Conservation (phyloP, 2,888 invertebrate genomes). For the Endomychus coccineus region DNA sequence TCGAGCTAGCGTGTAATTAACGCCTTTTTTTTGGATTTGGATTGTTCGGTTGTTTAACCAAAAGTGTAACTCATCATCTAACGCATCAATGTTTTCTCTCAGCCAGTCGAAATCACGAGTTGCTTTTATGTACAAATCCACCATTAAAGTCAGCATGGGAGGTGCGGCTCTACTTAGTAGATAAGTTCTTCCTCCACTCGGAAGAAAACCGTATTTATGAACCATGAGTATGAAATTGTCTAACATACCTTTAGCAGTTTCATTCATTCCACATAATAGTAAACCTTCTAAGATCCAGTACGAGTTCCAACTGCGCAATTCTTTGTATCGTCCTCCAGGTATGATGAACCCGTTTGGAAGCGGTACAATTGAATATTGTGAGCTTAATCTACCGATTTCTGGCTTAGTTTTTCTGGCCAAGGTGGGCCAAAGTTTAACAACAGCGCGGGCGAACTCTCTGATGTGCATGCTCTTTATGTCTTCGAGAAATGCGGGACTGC, state of each 20-base stretch:
- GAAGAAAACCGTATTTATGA: conserved; percentile 58
- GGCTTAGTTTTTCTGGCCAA: conserved; percentile 55
- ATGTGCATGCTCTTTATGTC: conserved; percentile 57
- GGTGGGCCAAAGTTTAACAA: conserved; percentile 57
- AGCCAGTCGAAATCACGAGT: conserved; percentile 61
- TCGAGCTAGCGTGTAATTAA: conserved; percentile 48
- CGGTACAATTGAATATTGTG: conserved; percentile 38
- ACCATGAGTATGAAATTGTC: conserved; percentile 65
- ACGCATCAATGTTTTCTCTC: conserved; percentile 45
- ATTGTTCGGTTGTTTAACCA: conserved; percentile 54
- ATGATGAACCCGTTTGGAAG: conserved; percentile 56
- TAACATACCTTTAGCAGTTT: conserved; percentile 66
- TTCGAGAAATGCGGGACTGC: conserved; percentile 53
- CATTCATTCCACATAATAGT: conserved; percentile 65
- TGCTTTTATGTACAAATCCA: conserved; percentile 57
- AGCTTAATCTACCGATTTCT: conserved; percentile 46
- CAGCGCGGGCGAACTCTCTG: conserved; percentile 53
- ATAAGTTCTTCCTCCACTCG: conserved; percentile 75
- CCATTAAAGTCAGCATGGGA: conserved; percentile 64
- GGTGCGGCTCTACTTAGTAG: conserved; percentile 63
- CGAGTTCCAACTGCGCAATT: conserved; percentile 82
- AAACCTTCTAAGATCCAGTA: conserved; percentile 81
- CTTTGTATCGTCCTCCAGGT: conserved; percentile 65
- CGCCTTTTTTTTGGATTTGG: conserved; percentile 44
- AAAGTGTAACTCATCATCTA: conserved; percentile 57